Evolutionary conservation across 2,113 vertebrate genomes (phyloP).

Genomic region (Pangasianodon hypophthalmus): DNA sequence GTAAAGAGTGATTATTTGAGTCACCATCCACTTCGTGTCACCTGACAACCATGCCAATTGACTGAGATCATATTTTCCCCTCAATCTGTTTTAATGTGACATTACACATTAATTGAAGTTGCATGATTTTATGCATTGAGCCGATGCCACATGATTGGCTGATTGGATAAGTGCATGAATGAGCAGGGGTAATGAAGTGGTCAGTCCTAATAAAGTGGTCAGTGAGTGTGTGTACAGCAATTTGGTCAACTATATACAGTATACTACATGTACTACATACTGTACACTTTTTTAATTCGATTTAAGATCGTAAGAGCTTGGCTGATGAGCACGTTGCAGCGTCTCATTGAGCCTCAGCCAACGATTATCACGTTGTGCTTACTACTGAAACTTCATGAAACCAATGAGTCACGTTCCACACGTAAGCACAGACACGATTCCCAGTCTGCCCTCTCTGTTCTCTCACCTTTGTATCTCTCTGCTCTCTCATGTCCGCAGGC

Average conservation of each 20-base stretch:
- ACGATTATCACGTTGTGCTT: background rate
- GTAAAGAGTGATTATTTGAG: background rate
- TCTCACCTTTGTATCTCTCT: background rate
- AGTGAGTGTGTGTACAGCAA: background rate
- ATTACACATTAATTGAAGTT: too few species aligned
- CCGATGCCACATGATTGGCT: background rate
- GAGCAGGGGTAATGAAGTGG: background rate
- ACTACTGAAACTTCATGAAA: background rate
- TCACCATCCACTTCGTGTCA: background rate
- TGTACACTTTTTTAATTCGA: too few species aligned
- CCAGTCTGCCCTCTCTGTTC: background rate
- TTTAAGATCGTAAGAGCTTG: background rate
- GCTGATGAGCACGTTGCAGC: background rate
- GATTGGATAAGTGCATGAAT: background rate
- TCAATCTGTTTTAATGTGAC: background rate
- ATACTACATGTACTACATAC: background rate
- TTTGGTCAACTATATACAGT: background rate
- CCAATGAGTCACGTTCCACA: conserved; percentile 22
- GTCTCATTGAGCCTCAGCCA: background rate
- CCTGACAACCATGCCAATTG: too few species aligned
- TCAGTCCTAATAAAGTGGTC: too few species aligned
- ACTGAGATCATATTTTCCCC: background rate
- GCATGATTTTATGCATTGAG: background rate
- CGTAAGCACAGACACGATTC: background rate
- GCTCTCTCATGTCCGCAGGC: background rate